Percentiles rank a stretch among this genome's conserved stretches.
Conservation (phyloP, 2,888 invertebrate species). For the Selenia dentaria region DNA sequence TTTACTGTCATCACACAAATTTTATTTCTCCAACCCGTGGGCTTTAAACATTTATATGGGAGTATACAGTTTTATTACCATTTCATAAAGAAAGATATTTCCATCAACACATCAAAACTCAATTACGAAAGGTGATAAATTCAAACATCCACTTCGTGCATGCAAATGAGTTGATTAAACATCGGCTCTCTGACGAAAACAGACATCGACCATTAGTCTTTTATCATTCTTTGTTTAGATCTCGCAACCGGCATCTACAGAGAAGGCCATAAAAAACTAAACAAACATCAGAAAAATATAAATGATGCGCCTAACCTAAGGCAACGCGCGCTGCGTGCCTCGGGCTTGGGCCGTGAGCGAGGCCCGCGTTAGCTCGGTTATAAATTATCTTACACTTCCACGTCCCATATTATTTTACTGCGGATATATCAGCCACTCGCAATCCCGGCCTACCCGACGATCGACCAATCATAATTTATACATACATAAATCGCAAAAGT, state of each 20-base stretch:
- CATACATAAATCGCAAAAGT: conserved; percentile 60
- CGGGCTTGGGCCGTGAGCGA: conserved; percentile 14
- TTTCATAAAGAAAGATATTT: conserved; percentile 57
- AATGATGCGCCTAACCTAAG: conserved; percentile 79
- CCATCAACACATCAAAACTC: conserved; percentile 62
- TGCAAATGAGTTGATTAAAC: conserved; percentile 79
- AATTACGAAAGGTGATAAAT: conserved; percentile 67
- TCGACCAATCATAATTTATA: conserved; percentile 72
- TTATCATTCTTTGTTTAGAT: conserved; percentile 78
- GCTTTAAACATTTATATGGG: conserved; percentile 45
- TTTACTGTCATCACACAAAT: conserved; percentile 23
- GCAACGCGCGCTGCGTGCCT: conserved; percentile 67
- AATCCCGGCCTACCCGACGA: conserved; percentile 64
- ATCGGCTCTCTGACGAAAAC: conserved; percentile 71
- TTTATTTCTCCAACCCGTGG: conserved; percentile 22
- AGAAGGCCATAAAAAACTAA: conserved; percentile 71
- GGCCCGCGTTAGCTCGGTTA: conserved; percentile 63
- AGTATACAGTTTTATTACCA: conserved; percentile 53
- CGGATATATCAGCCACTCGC: conserved; percentile 71
- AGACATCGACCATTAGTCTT: conserved; percentile 76
- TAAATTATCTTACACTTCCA: conserved; percentile 77
- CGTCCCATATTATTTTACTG: conserved; percentile 75
- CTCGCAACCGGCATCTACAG: conserved; percentile 67
- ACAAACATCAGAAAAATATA: conserved; percentile 81
- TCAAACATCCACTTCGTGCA: conserved; percentile 58